Evolutionary conservation across 2,888 invertebrate genomes (phyloP).

Genomic region (Hypomecis punctinalis): DNA sequence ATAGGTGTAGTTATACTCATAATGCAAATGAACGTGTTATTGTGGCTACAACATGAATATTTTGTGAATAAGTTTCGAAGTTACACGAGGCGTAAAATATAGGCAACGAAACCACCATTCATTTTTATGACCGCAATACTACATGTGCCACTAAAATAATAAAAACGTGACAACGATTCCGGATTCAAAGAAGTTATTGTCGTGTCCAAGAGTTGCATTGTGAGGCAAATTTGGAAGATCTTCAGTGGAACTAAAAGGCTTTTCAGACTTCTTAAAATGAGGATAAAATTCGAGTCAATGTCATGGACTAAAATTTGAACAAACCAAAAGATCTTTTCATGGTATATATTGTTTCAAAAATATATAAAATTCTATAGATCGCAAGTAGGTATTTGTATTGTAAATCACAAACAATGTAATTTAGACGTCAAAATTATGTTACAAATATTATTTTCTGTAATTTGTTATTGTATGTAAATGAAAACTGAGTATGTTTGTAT

Average conservation of each 20-base stretch:
- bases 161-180: constrained; percentile 11
- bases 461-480: background rate
- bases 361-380: no score
- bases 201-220: constrained; percentile 21
- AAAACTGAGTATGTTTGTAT: no score
- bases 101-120: background rate
- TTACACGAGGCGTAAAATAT: constrained; percentile 18
- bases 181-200: constrained; percentile 18
- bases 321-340: background rate
- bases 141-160: constrained; percentile 14
- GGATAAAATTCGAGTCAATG: background rate
- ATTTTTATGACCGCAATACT: constrained; percentile 13
- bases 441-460: background rate
- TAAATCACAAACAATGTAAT: background rate
- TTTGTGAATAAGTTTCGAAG: constrained; percentile 4
- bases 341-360: background rate
- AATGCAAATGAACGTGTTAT: background rate
- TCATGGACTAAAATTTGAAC: background rate
- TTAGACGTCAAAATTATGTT: constrained; percentile 3
- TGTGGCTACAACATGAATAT: background rate
- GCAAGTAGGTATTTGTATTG: background rate
- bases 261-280: constrained; percentile 1
- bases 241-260: background rate
- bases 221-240: constrained; percentile 21
- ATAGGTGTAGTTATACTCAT: background rate